Evolutionary conservation across 2,113 vertebrate genomes (phyloP).

Genomic region (Tangachromis dhanisi): DNA sequence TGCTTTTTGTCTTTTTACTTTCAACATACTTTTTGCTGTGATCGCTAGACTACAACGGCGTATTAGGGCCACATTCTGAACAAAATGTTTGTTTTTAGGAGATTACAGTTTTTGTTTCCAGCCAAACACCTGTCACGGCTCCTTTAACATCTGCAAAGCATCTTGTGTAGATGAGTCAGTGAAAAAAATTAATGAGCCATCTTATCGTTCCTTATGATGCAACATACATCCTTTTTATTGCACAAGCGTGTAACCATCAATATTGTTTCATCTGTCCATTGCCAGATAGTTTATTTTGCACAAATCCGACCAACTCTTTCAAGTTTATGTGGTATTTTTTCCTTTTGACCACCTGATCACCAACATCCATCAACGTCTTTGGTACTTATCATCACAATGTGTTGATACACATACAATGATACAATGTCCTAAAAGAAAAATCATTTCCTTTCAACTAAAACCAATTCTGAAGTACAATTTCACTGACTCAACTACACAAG

Average conservation of each 20-base stretch:
- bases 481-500: not conserved
- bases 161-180: fast-evolving
- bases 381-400: not conserved
- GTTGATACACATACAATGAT: not conserved
- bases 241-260: not conserved
- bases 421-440: not conserved
- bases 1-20: not conserved
- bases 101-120: not conserved
- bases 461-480: not conserved
- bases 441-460: not conserved
- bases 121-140: not conserved
- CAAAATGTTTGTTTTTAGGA: not conserved
- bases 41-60: fast-evolving
- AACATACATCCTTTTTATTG: not conserved
- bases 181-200: not conserved
- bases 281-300: not conserved
- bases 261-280: not conserved
- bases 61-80: not conserved
- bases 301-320: not conserved
- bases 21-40: not conserved
- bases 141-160: not conserved
- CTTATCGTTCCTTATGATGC: not conserved
- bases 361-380: not conserved
- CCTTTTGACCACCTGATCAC: not conserved
- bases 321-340: not conserved